Evolutionary conservation across 2,797 vertebrate genomes (phyloP), one percentile per base, ranked within the genome.

Genomic region (Chloroceryle amazona): DNA sequence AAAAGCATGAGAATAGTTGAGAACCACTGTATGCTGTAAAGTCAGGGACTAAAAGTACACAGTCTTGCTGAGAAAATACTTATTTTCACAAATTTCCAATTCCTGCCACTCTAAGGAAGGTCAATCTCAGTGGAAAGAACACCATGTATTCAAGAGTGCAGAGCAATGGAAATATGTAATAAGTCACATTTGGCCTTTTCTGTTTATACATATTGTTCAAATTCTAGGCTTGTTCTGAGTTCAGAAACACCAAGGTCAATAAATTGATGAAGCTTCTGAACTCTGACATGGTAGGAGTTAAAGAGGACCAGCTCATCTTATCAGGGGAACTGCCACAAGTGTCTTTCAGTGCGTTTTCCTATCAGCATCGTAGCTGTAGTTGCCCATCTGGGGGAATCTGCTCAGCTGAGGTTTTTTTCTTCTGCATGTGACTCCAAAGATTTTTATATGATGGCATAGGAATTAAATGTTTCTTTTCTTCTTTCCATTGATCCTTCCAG

Each of bases 281-380:
- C 42, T 84, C 23, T 16, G 17, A 25, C 1, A 0, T 72, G 35
- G 25, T 13, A n/a, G n/a, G 21, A 86, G 44, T 61, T 81, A 74
- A 85, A 71, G 49, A 39, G 80, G 54, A 14, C 6, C 58, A 75
- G 37, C 8, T 89, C 12, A 47, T 23, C 23, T 60, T 81, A 22
- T 15, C 35, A 58, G 72, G 51, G 54, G 61, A 87, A 37, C 10
- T 60, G 26, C 29, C 26, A 5, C 0, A 0, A 52, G 5, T 39
- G 14, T n/a, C 63, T 89, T 41, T 79, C 39, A 18, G 7, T 19
- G 35, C 28, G 7, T 51, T 89, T 82, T 57, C 51, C 67, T 8
- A 31, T 75, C 17, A 70, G 7, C 13, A 20, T 41, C 3, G 0
- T 29, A 58, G 51, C 18, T 91, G n/a, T 42, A 72, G 51, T 13